Evolutionary conservation across 1,140 invertebrate species (phyloP), one percentile per base, ranked within the genome.

Genomic region (Zaprionus davidi): DNA sequence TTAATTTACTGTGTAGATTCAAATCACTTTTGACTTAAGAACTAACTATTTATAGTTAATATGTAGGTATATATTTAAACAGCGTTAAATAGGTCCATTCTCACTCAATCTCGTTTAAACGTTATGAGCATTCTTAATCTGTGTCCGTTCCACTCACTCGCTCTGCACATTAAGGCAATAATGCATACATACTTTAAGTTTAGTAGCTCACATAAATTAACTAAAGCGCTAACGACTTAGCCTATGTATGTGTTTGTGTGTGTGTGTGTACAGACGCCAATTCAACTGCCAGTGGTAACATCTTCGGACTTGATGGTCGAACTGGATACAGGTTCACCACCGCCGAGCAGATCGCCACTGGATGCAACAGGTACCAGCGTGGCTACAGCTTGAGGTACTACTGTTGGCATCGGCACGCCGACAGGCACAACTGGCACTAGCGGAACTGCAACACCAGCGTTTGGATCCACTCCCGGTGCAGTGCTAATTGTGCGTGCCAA

Each of bases 401-500:
- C 41, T 17, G 71, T 22, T 17, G 62, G 51, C 28, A 85, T 57
- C 13, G 82, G 34, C 28, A 83, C 49, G n/a, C 69, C 36, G 13
- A 88, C 78, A 26, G 83, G 82, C 17, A 87, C 44, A 24, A 87
- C 67, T 26, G 83, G 82, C 11, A 82, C 64, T 11, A 84, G 5
- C n/a, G 81, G 73, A 46, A 78, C 41, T 3, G n/a, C 81, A 49
- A 56, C 70, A 7, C 63, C 65, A 6, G 78, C 63, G 5, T 73
- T 22, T n/a, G 71, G 20, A 13, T 91, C 91, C 26, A 88, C 66
- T 11, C 83, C 90, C 3, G 90, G 91, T 1, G 91, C 90, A 7
- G 91, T 92, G 70, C 94, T 94, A 3, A 93, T 93, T 28, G 93
- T 94, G 34, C 93, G 85, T 1, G 88, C 93, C 31, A 95, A 56